Conservation (phyloP, 2,888 invertebrate species). For the Sphaerophoria rueppellii region DNA sequence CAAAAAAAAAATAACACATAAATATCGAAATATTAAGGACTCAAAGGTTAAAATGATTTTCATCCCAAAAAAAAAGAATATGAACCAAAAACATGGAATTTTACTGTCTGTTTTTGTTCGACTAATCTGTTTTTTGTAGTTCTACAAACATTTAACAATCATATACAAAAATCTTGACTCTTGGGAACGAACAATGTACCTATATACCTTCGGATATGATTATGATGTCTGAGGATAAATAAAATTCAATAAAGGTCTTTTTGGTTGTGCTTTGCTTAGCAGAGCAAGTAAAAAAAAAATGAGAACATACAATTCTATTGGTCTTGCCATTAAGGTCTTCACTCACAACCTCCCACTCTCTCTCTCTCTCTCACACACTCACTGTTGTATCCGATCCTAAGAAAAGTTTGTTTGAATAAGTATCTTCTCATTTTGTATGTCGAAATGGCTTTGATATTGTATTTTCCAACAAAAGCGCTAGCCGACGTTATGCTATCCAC, state of each 20-base stretch:
- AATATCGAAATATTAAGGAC: constrained; percentile 18
- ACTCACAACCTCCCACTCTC: neutral
- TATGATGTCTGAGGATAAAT: constrained; percentile 10
- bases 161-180: constrained; percentile 9
- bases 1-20: constrained; percentile 13
- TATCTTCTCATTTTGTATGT: constrained; percentile 23
- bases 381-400: neutral
- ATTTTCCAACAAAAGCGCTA: constrained; percentile 16
- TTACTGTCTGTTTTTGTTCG: constrained; percentile 17
- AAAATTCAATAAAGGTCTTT: constrained; percentile 37
- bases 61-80: neutral
- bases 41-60: constrained; percentile 17
- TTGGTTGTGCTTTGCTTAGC: neutral
- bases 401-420: constrained; percentile 33
- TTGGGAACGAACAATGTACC: neutral
- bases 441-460: constrained; percentile 30
- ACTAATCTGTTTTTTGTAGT: constrained; percentile 19
- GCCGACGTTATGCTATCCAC: neutral
- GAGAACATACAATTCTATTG: constrained; percentile 8
- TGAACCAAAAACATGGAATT: constrained; percentile 6
- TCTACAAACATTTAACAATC: constrained; percentile 22
- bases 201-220: neutral
- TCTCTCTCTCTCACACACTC: too few relatives aligned
- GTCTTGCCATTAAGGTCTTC: constrained; percentile 8
- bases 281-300: neutral